Evolutionary conservation across 2,797 vertebrate genomes (phyloP), one percentile per base, ranked within the genome.

Genomic region (Sebastes taczanowskii): DNA sequence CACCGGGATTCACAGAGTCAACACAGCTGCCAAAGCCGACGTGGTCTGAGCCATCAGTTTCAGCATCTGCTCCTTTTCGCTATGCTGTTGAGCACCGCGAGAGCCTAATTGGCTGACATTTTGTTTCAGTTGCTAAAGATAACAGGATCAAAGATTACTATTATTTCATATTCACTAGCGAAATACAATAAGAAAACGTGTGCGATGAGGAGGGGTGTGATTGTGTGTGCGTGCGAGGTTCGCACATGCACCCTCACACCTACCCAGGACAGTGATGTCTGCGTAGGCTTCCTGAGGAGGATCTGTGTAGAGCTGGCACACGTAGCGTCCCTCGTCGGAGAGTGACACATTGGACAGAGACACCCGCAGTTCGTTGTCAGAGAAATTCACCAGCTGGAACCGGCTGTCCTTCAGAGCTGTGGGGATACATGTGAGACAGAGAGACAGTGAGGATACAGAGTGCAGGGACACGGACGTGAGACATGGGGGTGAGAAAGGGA

Each of bases 361-460:
- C 89, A 99, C 98, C 74, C 96, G 96, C 86, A 99, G 97, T 94
- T 99, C 98, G 42, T 98, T 99, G 96, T 98, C 98, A 81, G 98
- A 98, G 96, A 99, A 99, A 95, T 99, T 99, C 95, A 99, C 97
- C 96, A 99, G 94, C 97, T 99, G 98, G 96, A 99, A 99, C 92
- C 98, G 96, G 95, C 97, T 97, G 96, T 99, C 98, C 95, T 99
- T 99, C 95, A 99, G 94, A 53, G 98, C 94, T 94, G 92, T 85
- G 87, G 89, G 91, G 87, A 92, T 84, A 90, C 81, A 91, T 79
- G 83, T 88, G 87, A 46, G 42, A 91, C 85, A 81, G 83, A 89
- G 87, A 46, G 42, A 91, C 85, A 81, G 89, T 91, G 67, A 90
- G 83, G 84, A 71, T 88, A 60, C 74, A 77, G 83, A 77, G 88